Conservation (phyloP, 2,888 invertebrate genomes). For the Deroplatys truncata region DNA sequence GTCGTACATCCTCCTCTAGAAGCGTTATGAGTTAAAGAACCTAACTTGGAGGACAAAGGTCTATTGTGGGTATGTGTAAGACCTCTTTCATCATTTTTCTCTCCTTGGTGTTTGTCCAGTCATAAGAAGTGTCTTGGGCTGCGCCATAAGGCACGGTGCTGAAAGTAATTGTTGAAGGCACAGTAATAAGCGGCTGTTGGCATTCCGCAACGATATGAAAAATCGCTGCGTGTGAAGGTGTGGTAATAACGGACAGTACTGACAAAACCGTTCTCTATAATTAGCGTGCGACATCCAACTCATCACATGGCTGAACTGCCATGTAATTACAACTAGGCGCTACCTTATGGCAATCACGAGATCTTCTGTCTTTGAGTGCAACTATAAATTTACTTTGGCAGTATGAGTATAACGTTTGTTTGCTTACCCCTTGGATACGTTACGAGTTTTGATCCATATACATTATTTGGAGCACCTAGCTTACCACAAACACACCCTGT, state of each 20-base stretch:
- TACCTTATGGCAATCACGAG: neutral
- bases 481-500: no score
- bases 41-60: no score
- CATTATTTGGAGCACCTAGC: no score
- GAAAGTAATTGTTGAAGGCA: neutral
- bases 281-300: neutral
- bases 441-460: no score
- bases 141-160: neutral
- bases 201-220: neutral
- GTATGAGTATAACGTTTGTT: no score
- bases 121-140: neutral
- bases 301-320: neutral
- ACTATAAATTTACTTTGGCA: neutral
- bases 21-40: no score
- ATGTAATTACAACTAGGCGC: neutral
- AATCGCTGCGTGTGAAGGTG: neutral
- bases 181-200: neutral
- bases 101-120: neutral
- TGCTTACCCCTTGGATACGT: no score
- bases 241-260: neutral
- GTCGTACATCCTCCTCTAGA: no score
- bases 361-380: neutral
- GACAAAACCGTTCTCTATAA: neutral
- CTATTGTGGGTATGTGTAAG: neutral
- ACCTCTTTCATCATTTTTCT: neutral